Evolutionary conservation across 2,797 vertebrate genomes (phyloP), one percentile per base, ranked within the genome.

Genomic region (Gorsachius magnificus): DNA sequence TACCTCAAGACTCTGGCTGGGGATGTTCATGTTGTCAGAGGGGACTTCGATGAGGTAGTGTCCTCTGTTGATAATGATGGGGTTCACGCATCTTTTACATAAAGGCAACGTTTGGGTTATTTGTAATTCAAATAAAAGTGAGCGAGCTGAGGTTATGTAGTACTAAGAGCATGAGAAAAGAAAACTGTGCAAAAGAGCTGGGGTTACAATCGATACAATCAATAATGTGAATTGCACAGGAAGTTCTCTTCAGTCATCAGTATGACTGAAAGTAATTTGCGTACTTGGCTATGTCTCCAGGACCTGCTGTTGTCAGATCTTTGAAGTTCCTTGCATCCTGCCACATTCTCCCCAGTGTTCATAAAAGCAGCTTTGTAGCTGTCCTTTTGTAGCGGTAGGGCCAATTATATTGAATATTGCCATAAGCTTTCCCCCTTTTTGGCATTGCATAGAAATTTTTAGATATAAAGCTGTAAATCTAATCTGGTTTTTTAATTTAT

Each of bases 1-100:
- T 99, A 99, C 98, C 98, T 99, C 98, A 99, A 99, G 98, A 99
- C 99, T 7, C 98, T 99, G 85, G 99, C 99, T 13, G 99, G 99
- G 45, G 99, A 99, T 13, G 99, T 99, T 77, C 99, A 99, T 80
- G 99, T 99, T 48, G 99, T 99, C 92, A 97, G 99, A 97, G 99
- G 99, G 94, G 99, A 99, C 98, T 99, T 99, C 8, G 99, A 99
- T 90, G 99, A 99, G 99, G 99, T 98, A 96, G 66, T 17, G 57
- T 63, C 43, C 7, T 33, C 20, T 81, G 21, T 87, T 12, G 16
- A 10, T 29, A 25, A 20, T 17, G 26, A 36, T 43, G 41, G 41
- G 41, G 41, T 36, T 43, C 25, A 28, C 54, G 33, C 16, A 1
- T 43, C 11, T 50, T 33, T 33, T 22, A n/a, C 1, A 0, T 5